Percentiles rank a stretch among this genome's conserved stretches.
Evolutionary conservation across 2,888 invertebrate species (phyloP).

Genomic region (Stenichneumon culpator): DNA sequence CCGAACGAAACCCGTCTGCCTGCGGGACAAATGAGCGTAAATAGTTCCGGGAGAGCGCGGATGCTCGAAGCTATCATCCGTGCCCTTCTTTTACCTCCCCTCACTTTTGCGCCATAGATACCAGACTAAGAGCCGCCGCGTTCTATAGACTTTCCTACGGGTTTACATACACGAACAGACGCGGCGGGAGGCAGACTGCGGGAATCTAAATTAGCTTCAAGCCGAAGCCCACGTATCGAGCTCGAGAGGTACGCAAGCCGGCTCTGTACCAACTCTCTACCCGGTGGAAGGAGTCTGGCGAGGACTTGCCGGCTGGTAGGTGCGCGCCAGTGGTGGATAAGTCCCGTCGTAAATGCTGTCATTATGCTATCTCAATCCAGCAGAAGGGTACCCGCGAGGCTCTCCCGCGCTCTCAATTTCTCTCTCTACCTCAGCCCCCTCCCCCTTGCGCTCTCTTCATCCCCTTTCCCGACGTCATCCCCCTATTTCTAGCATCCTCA

Average conservation of each 20-base stretch:
- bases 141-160: slow-evolving; percentile 26
- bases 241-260: slow-evolving; percentile 44
- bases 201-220: slow-evolving; percentile 51
- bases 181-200: neutral
- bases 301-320: slow-evolving; percentile 42
- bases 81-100: slow-evolving; percentile 3
- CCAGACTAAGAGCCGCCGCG: neutral
- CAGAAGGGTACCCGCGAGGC: slow-evolving; percentile 72
- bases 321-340: slow-evolving; percentile 72
- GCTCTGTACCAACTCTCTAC: neutral
- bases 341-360: slow-evolving; percentile 77
- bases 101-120: neutral
- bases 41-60: neutral
- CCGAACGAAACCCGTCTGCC: neutral
- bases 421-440: slow-evolving; percentile 19
- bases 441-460: neutral
- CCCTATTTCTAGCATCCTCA: slow-evolving; percentile 7
- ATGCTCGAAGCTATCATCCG: neutral
- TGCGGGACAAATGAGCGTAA: slow-evolving; percentile 7
- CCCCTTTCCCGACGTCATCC: slow-evolving; percentile 16
- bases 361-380: slow-evolving; percentile 79
- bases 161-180: slow-evolving; percentile 43
- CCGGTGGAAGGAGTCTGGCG: slow-evolving; percentile 1
- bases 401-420: slow-evolving; percentile 51
- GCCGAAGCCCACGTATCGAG: slow-evolving; percentile 52